These are phyloP conservation scores for Sciurus niger DNA, from an alignment of 2,113 vertebrate species.

Conservation along the genomic window DNA sequence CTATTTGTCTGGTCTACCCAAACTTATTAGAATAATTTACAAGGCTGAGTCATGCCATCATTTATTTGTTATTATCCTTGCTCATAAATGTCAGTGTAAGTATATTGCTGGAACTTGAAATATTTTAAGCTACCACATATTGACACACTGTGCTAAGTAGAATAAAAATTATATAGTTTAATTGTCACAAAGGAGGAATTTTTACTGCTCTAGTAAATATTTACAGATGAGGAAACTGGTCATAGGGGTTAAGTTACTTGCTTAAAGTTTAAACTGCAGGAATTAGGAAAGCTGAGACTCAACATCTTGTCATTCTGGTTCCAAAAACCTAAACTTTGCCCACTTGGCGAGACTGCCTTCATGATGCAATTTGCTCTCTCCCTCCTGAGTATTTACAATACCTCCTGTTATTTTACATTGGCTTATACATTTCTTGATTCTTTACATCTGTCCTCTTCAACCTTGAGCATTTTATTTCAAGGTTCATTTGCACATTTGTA, in stretches of 20 bases:
- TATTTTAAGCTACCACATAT: conserved; percentile 35
- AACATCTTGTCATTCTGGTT: conserved; percentile 8
- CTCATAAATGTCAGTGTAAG: background rate
- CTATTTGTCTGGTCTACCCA: background rate
- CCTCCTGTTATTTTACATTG: background rate
- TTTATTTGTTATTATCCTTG: conserved; percentile 36
- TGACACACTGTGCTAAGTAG: background rate
- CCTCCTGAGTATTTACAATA: background rate
- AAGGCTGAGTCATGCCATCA: background rate
- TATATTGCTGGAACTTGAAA: conserved; percentile 43
- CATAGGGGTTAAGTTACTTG: conserved; percentile 21
- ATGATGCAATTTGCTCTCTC: background rate
- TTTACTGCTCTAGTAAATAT: background rate
- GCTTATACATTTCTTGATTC: conserved; percentile 22
- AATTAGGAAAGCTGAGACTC: conserved; percentile 54
- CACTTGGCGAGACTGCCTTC: background rate
- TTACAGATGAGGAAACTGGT: conserved; percentile 16
- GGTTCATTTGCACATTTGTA: conserved; percentile 21
- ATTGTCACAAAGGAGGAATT: conserved; percentile 17
- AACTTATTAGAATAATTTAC: background rate
- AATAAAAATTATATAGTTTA: background rate
- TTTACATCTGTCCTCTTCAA: conserved; percentile 35
- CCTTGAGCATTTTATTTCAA: conserved; percentile 51
- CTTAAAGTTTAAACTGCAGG: conserved; percentile 4
- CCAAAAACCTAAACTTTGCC: conserved; percentile 14